These are phyloP conservation scores for Neotoxoptera formosana DNA, from an alignment of 1,140 invertebrate species.

Conservation along the genomic window DNA sequence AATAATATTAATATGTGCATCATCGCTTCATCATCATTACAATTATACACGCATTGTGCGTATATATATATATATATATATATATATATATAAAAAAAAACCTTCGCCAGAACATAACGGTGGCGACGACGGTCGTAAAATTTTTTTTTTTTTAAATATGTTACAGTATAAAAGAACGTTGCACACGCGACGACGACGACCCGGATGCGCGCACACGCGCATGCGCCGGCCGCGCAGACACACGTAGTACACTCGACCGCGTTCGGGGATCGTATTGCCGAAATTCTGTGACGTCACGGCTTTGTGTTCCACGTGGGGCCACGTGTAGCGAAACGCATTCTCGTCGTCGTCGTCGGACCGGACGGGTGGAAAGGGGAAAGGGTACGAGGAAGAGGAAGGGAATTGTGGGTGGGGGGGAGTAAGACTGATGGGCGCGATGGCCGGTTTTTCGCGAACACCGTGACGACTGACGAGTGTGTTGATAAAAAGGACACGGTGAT, in stretches of 20 bases:
- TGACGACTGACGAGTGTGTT: too few relatives aligned
- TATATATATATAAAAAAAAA: not conserved
- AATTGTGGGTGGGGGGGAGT: not conserved
- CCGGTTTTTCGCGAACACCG: conserved; percentile 55
- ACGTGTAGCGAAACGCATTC: conserved; percentile 49
- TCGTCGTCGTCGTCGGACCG: not conserved
- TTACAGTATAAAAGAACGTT: not conserved
- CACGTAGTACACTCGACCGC: not conserved
- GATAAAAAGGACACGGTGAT: conserved; percentile 42
- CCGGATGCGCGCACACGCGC: not conserved
- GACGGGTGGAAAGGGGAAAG: not conserved
- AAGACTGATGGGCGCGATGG: conserved; percentile 51
- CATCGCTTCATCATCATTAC: not conserved
- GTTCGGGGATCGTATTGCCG: conserved; percentile 41
- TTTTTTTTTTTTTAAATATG: not conserved
- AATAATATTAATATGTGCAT: not conserved
- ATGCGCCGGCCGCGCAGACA: not conserved
- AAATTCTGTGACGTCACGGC: conserved; percentile 53
- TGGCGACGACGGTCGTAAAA: not conserved
- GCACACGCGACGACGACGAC: conserved; percentile 29
- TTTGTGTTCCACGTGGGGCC: conserved; percentile 57
- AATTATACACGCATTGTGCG: not conserved
- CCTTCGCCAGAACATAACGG: conserved; percentile 22
- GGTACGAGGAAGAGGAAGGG: too few relatives aligned
- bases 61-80: not conserved